Evolutionary conservation across 37 sponge, comb jelly and placozoan species (phyloP).

Genomic region (Trichoplax adhaerens): DNA sequence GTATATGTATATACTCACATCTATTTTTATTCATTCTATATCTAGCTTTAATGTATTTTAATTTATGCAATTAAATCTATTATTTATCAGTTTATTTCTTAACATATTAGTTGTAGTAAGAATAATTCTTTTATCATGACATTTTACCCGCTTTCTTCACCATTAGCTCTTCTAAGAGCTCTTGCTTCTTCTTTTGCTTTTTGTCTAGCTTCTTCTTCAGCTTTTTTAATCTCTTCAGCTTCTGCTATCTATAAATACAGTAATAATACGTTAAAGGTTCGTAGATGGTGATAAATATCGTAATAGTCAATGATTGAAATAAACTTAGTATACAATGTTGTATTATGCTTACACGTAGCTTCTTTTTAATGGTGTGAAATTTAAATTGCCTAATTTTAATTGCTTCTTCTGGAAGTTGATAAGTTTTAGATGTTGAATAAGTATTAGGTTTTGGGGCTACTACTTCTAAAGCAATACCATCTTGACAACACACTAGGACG

Average conservation of each 20-base stretch:
- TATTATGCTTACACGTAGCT: background rate
- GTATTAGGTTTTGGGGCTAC: constrained; percentile 32
- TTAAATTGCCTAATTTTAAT: constrained; percentile 3
- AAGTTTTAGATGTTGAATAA: constrained; percentile 44
- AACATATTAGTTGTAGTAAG: no score
- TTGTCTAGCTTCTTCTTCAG: constrained; percentile 37
- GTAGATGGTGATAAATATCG: background rate
- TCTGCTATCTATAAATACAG: constrained; percentile 46
- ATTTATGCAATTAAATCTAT: no score
- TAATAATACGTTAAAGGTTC: background rate
- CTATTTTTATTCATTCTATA: no score
- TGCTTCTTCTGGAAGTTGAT: constrained; percentile 15
- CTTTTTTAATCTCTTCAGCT: constrained; percentile 38
- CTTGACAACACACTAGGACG: constrained; percentile 59
- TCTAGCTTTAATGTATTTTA: no score
- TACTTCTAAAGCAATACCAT: constrained; percentile 62
- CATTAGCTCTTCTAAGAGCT: constrained; percentile 7
- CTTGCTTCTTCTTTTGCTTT: constrained; percentile 13
- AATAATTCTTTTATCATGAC: no score
- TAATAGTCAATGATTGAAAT: no score
- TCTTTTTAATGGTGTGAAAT: constrained; percentile 13
- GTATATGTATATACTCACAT: no score
- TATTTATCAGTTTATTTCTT: no score
- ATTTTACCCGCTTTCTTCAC: no score
- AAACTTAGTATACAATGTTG: no score